Base-by-base conservation (phyloP, 2,797 vertebrate genomes). In the Karalla daura region DNA sequence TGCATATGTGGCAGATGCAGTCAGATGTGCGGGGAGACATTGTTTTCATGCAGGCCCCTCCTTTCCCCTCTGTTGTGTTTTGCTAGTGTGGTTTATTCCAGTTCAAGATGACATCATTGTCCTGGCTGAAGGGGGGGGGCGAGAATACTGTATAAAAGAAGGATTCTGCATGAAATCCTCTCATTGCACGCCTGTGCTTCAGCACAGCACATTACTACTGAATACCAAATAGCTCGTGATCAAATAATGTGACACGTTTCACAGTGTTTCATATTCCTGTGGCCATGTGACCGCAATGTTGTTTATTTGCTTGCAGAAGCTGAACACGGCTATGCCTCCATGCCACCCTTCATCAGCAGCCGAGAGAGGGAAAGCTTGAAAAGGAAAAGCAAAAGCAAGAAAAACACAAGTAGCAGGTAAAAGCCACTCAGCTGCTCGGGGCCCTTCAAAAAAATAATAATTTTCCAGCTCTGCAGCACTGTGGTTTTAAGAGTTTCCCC, bases 261-360 rank as follows among this genome's bases (percentile, higher is more conserved):
- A 33, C 33, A 47, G 25, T 30, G 46, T 36, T 53, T 37, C 37
- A n/a, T 76, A 11, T 69, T 58, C 39, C 27, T 17, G 20, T 81
- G 52, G 43, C 54, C 77, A 82, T 65, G 78, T 89, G 81, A 89
- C 75, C 74, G 60, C 52, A 73, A 8, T 89, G 76, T 84, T 89
- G 78, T 86, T 88, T 82, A 58, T 80, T 56, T 85, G 69, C 90
- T 91, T 92, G 81, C 93, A 98, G 97, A 96, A 94, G 96, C 96
- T 53, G 97, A 98, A 79, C 97, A 98, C 61, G 96, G 96, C 66
- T 98, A 98, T 91, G 97, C 97, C 81, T 97, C 96, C 77, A 94
- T 96, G 91, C 93, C 95, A 77, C 97, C 97, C 33, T 96, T 95
- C 91, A 95, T 91, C 92, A 94, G 90, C 91, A 95, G 93, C 71